Evolutionary conservation across 92 coral and sea anemone species (phyloP).

Genomic region (Phenganax marumi): DNA sequence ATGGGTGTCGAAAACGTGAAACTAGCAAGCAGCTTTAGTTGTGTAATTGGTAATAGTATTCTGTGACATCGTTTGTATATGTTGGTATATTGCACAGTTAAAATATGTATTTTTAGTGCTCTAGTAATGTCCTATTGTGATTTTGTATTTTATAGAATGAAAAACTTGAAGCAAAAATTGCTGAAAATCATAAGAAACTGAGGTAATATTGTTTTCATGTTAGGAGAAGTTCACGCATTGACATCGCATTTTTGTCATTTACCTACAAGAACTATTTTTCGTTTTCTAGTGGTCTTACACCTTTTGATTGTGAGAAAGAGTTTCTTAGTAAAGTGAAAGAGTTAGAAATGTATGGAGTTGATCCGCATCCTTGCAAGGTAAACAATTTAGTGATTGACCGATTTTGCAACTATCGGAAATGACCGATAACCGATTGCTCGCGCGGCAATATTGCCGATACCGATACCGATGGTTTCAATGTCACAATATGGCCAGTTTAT

Average conservation of each 20-base stretch:
- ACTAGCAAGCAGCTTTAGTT: neutral
- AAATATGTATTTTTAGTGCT: no score
- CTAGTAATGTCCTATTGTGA: neutral
- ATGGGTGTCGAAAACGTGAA: no score
- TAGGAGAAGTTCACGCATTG: neutral
- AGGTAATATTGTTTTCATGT: slow-evolving; percentile 44
- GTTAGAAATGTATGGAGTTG: slow-evolving; percentile 98
- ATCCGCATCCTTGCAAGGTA: slow-evolving; percentile 99
- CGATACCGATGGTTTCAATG: no score
- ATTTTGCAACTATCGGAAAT: no score
- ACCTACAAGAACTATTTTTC: neutral
- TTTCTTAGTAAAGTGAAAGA: slow-evolving; percentile 76
- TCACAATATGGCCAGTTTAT: no score
- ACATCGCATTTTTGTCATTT: neutral
- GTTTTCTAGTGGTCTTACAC: slow-evolving; percentile 75
- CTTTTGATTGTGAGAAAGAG: slow-evolving; percentile 89
- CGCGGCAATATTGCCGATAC: no score
- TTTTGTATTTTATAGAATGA: slow-evolving; percentile 54
- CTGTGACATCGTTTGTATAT: no score
- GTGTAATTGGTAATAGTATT: no score
- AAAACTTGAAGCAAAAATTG: slow-evolving; percentile 82
- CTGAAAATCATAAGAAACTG: slow-evolving; percentile 75
- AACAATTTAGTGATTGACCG: no score
- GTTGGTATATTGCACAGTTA: no score
- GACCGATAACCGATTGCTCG: no score